These are phyloP conservation scores for Amphiprion ocellaris DNA, from an alignment of 2,113 vertebrate species.

Conservation along the genomic window DNA sequence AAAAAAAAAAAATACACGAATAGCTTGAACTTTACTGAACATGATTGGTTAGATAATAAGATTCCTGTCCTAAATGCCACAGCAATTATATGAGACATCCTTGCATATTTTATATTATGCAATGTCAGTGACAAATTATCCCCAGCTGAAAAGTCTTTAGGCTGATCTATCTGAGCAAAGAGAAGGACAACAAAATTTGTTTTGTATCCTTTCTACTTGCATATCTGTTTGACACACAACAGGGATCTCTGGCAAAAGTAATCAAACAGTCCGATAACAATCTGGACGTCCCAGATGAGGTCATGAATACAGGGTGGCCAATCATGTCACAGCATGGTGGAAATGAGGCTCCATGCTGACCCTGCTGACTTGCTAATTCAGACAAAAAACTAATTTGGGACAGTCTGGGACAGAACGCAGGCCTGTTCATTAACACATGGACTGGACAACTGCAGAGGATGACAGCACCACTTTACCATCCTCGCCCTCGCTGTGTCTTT, in stretches of 20 bases:
- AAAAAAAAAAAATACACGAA: background rate
- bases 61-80: conserved; percentile 43
- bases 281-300: conserved; percentile 32
- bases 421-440: conserved; percentile 29
- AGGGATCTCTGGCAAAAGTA: conserved; percentile 26
- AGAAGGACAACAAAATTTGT: conserved; percentile 2
- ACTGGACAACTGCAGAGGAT: conserved; percentile 13
- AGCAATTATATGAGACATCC: conserved; percentile 37
- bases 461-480: background rate
- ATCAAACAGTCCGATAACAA: conserved; percentile 46
- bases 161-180: background rate
- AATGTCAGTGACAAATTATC: conserved; percentile 43
- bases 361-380: conserved; percentile 24
- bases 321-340: conserved; percentile 25
- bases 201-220: conserved; percentile 2
- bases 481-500: conserved; percentile 1
- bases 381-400: conserved; percentile 2
- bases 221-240: conserved; percentile 1
- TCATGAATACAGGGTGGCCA: conserved; percentile 24
- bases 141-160: conserved; percentile 1
- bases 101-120: conserved; percentile 8
- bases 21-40: conserved; percentile 47
- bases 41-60: conserved; percentile 54
- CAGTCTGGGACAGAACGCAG: background rate
- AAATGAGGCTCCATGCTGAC: conserved; percentile 15